Evolutionary conservation across 2,113 vertebrate genomes (phyloP).

Genomic region (Sebastes schlegelii): DNA sequence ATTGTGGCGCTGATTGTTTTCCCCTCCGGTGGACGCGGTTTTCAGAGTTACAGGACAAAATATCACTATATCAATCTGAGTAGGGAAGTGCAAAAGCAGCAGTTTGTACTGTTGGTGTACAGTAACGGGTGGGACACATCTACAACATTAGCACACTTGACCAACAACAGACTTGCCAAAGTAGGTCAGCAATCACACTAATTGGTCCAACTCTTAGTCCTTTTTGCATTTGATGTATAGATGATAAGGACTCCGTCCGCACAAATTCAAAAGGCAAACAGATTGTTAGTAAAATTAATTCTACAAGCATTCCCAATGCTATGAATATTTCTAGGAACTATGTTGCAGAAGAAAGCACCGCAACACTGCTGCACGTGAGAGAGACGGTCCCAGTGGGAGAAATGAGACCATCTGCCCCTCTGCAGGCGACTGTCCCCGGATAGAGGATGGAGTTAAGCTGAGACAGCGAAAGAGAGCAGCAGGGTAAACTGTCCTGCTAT

Average conservation of each 20-base stretch:
- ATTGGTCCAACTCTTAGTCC: slow-evolving; percentile 2
- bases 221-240: neutral
- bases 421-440: slow-evolving; percentile 79
- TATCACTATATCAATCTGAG: neutral
- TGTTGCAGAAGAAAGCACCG: slow-evolving; percentile 25
- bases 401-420: slow-evolving; percentile 83
- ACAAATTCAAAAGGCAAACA: neutral
- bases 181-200: slow-evolving; percentile 45
- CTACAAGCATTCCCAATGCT: neutral
- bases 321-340: slow-evolving; percentile 14
- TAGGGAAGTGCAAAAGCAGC: neutral
- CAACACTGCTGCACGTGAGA: slow-evolving; percentile 53
- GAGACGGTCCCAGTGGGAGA: slow-evolving; percentile 68
- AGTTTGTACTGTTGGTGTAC: neutral
- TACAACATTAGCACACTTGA: slow-evolving; percentile 33
- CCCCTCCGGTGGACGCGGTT: too few relatives aligned
- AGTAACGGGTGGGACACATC: slow-evolving; percentile 15
- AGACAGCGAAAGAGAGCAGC: slow-evolving; percentile 79
- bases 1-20: too few relatives aligned
- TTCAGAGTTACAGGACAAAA: neutral
- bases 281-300: neutral
- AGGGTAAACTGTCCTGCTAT: slow-evolving; percentile 70
- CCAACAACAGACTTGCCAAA: slow-evolving; percentile 32
- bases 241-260: neutral
- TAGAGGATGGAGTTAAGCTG: slow-evolving; percentile 78